Evolutionary conservation across 2,113 vertebrate genomes (phyloP), one percentile per base, ranked within the genome.

Genomic region (Mesocricetus auratus): DNA sequence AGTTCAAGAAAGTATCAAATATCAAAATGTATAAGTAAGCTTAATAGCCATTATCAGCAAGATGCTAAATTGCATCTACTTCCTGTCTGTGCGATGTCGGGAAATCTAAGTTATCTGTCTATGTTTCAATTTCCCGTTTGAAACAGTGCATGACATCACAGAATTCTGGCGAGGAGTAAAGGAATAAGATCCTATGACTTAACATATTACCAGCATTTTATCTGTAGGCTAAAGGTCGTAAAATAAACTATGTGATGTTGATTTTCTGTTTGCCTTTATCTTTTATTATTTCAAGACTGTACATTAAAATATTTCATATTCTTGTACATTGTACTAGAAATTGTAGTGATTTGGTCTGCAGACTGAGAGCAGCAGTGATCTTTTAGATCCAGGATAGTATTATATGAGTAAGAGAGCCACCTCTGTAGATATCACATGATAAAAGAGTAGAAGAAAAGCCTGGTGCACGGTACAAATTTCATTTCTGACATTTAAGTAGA

Each of bases 401-500:
- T 92, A 79, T 69, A 39, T 19, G 4, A 69, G 8, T 74, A 62
- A 69, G 42, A 79, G 94, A 86, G 8, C 26, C 16, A 26, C 69
- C 4, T 93, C 3, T 45, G 77, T 79, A 8, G 22, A 21, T 89
- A 21, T 86, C 60, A 6, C 79, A 11, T 71, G 12, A 36, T 42
- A 42, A 11, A 78, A 24, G 68, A 33, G 7, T 69, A 58, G 58
- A 45, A 56, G 0, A 13, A 50, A 83, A 39, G 15, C 3, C 10
- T 33, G 16, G 0, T 8, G 12, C 86, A 5, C 26, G 12, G 31
- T 75, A 29, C 0, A 19, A 13, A 69, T 93, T 93, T 95, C 5
- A 82, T 69, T 95, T 96, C 16, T 91, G 66, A 89, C 29, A 73
- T 68, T 31, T 85, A 73, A 68, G 42, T 82, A 77, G 58, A 92